Conservation (phyloP, 2,888 invertebrate genomes). For the Abrostola tripartita region DNA sequence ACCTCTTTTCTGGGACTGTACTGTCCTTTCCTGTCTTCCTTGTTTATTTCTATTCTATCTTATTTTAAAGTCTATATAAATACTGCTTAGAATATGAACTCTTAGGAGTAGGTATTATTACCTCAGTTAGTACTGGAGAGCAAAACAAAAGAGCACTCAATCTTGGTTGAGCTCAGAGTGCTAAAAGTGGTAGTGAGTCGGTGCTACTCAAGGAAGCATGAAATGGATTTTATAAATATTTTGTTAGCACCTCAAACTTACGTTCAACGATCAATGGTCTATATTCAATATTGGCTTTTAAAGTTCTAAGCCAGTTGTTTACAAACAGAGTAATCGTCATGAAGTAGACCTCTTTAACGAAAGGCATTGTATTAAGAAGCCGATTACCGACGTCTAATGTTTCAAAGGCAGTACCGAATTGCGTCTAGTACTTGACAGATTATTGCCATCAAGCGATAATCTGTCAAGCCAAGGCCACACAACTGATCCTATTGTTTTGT, state of each 20-base stretch:
- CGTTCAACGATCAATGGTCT: background rate
- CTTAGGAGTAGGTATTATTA: too few relatives aligned
- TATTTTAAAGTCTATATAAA: too few relatives aligned
- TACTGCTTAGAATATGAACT: too few relatives aligned
- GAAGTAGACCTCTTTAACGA: background rate
- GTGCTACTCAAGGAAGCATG: conserved; percentile 17
- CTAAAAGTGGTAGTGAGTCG: too few relatives aligned
- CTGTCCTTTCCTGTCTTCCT: too few relatives aligned
- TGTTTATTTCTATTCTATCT: too few relatives aligned
- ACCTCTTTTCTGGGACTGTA: too few relatives aligned
- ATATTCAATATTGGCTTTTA: conserved; percentile 8
- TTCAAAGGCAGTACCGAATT: conserved; percentile 28
- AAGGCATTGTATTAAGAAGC: conserved; percentile 32
- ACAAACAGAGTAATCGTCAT: background rate
- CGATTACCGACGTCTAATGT: conserved; percentile 9
- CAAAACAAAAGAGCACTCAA: too few relatives aligned
- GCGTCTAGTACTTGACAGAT: conserved; percentile 1
- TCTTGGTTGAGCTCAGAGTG: too few relatives aligned
- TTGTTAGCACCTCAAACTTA: conserved; percentile 16
- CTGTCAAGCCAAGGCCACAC: background rate
- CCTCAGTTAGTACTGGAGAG: too few relatives aligned
- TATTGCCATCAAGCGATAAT: too few relatives aligned
- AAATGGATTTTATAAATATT: conserved; percentile 3
- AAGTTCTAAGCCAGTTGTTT: background rate
- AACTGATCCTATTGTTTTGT: too few relatives aligned